Evolutionary conservation across 1,140 invertebrate genomes (phyloP).

Genomic region (Musca vetustissima): DNA sequence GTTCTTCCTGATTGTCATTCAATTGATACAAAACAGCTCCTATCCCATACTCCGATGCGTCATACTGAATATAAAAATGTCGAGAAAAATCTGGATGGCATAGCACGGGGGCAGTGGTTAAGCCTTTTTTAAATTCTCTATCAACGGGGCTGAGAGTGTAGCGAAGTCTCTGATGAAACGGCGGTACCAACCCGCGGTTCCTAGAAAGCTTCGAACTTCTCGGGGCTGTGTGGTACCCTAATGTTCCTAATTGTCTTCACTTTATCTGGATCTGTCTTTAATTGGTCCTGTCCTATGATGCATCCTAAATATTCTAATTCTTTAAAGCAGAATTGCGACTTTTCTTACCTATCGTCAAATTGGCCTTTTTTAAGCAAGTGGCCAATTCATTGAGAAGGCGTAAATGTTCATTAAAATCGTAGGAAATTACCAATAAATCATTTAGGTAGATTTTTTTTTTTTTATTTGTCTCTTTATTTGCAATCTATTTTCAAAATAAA

Average conservation of each 20-base stretch:
- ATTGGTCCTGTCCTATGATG: constrained; percentile 26
- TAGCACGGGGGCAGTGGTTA: constrained; percentile 47
- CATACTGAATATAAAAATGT: constrained; percentile 49
- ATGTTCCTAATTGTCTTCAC: neutral
- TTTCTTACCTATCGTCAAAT: neutral
- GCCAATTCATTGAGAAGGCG: no score
- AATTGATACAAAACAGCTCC: no score
- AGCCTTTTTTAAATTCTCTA: constrained; percentile 29
- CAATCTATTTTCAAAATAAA: no score
- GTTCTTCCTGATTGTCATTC: constrained; percentile 42
- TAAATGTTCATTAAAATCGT: no score
- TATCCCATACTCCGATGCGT: constrained; percentile 47
- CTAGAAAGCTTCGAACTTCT: neutral
- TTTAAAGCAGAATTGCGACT: constrained; percentile 3
- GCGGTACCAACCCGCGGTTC: constrained; percentile 1
- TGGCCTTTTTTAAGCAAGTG: no score
- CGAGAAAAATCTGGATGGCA: constrained; percentile 45
- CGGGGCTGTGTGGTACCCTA: neutral
- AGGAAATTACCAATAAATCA: no score
- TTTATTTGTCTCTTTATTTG: no score
- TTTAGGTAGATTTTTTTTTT: no score
- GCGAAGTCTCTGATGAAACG: constrained; percentile 4
- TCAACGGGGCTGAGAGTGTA: neutral
- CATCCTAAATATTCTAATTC: neutral
- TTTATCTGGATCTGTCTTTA: constrained; percentile 4